Evolutionary conservation across 2,888 invertebrate genomes (phyloP).

Genomic region (Andrena flavipes): DNA sequence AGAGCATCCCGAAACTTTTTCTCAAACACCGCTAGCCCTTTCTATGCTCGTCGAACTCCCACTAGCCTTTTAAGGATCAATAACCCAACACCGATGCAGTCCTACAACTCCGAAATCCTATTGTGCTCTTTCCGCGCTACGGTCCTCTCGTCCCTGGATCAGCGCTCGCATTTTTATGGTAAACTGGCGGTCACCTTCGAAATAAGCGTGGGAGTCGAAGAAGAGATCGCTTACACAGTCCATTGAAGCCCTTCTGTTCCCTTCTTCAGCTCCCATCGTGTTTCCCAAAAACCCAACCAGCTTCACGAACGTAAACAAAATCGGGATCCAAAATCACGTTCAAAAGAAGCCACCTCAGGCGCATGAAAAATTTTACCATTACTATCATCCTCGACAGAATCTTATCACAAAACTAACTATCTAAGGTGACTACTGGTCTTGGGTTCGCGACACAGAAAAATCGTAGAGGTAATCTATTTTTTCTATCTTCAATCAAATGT

Average conservation of each 20-base stretch:
- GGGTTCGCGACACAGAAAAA: slow-evolving; percentile 2
- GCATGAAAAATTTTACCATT: not conserved
- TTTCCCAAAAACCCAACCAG: slow-evolving; percentile 6
- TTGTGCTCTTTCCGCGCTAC: slow-evolving; percentile 62
- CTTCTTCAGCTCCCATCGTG: not conserved
- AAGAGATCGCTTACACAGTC: slow-evolving; percentile 75
- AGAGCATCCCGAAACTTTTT: slow-evolving; percentile 56
- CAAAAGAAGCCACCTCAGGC: not conserved
- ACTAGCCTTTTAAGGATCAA: slow-evolving; percentile 79
- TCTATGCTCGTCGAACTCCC: slow-evolving; percentile 70
- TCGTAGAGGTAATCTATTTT: slow-evolving; percentile 62
- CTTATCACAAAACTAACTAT: not conserved
- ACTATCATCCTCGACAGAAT: not conserved
- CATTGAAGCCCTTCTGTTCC: slow-evolving; percentile 25
- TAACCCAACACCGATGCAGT: slow-evolving; percentile 77
- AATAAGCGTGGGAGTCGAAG: slow-evolving; percentile 83
- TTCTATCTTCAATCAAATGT: slow-evolving; percentile 60
- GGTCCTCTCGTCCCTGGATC: slow-evolving; percentile 66
- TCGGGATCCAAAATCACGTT: not conserved
- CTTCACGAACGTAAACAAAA: slow-evolving; percentile 7
- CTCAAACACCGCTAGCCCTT: slow-evolving; percentile 64
- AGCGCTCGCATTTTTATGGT: slow-evolving; percentile 79
- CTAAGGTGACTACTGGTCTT: not conserved
- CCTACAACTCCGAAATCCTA: slow-evolving; percentile 65
- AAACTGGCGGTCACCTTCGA: slow-evolving; percentile 77